A percentile compares a stretch with the other conserved stretches of the same genome.
Conservation (phyloP, 2,888 invertebrate species). For the Helleia helle region DNA sequence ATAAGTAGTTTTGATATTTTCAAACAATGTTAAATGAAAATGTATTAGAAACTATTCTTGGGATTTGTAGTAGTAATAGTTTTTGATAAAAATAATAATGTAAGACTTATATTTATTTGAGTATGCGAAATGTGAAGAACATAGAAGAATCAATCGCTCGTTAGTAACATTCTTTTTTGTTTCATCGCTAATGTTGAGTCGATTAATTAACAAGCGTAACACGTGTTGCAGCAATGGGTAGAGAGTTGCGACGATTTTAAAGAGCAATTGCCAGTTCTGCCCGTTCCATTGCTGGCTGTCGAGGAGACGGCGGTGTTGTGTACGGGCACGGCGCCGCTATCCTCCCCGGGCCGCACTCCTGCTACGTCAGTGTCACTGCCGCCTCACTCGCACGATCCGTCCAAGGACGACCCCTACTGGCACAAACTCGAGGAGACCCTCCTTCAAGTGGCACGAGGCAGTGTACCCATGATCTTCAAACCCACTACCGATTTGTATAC, state of each 20-base stretch:
- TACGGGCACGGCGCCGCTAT: slow-evolving; percentile 73
- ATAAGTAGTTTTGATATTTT: no score
- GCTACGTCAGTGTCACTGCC: slow-evolving; percentile 66
- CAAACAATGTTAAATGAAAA: no score
- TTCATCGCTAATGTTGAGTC: background rate
- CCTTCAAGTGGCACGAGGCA: slow-evolving; percentile 79
- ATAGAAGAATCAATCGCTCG: background rate
- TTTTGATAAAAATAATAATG: no score
- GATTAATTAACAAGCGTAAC: background rate
- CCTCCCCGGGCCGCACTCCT: slow-evolving; percentile 69
- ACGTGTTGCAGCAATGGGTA: slow-evolving; percentile 54
- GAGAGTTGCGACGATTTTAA: slow-evolving; percentile 49
- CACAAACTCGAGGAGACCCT: slow-evolving; percentile 84
- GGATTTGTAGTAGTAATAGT: no score
- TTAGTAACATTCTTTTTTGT: background rate
- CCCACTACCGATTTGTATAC: slow-evolving; percentile 85
- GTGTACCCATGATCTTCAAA: slow-evolving; percentile 83
- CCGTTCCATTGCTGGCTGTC: slow-evolving; percentile 82
- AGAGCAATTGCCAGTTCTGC: slow-evolving; percentile 74
- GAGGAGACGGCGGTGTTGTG: slow-evolving; percentile 81
- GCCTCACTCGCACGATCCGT: slow-evolving; percentile 31
- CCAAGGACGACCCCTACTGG: slow-evolving; percentile 74
- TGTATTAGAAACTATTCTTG: no score
- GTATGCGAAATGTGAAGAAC: background rate
- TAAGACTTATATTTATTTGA: no score